Base-by-base conservation (phyloP, 1,140 invertebrate genomes). In the Drosophila yakuba region DNA sequence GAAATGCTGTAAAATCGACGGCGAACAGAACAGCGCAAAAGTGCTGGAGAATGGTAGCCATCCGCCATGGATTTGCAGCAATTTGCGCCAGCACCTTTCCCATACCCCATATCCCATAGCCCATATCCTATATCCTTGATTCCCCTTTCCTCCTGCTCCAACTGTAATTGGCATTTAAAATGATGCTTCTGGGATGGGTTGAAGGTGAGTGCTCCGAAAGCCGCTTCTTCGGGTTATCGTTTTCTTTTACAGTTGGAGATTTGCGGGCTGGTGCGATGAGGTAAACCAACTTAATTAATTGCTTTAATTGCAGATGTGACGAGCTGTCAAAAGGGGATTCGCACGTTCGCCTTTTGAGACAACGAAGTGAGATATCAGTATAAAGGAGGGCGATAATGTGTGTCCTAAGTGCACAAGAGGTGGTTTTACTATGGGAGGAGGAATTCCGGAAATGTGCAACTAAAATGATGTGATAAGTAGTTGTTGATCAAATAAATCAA, bases 101-200 rank as follows among this genome's bases (percentile, higher is more conserved):
- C 47, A 47, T 61, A 57, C 36, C 44, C 71, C 12, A 39, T 6
- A n/a, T n/a, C n/a, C n/a, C n/a, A 14, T 32, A 32, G 7, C 28
- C 7, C 7, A 47, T 57, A 52, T 38, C 47, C 72, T 3, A 43
- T 8, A 43, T 7, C 41, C 39, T n/a, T 15, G 15, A 44, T 32
- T 6, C 28, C 41, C 32, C 39, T 44, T 60, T 25, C 47, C 61
- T 67, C 39, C 61, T 48, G 44, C 12, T 63, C 25, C 71, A 58
- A 68, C 51, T 82, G 67, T 79, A 88, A 88, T 86, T 88, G 83
- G 72, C 69, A 76, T 79, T 86, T 86, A 64, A 81, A 81, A 68
- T 88, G 74, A 63, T 63, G 17, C 47, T 41, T n/a, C 7, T 20
- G 32, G 74, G 56, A 51, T 39, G 60, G 28, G 32, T 23, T 28